These are phyloP conservation scores for Ceratothoa steindachneri DNA, from an alignment of 2,888 invertebrate genomes.

Conservation along the genomic window DNA sequence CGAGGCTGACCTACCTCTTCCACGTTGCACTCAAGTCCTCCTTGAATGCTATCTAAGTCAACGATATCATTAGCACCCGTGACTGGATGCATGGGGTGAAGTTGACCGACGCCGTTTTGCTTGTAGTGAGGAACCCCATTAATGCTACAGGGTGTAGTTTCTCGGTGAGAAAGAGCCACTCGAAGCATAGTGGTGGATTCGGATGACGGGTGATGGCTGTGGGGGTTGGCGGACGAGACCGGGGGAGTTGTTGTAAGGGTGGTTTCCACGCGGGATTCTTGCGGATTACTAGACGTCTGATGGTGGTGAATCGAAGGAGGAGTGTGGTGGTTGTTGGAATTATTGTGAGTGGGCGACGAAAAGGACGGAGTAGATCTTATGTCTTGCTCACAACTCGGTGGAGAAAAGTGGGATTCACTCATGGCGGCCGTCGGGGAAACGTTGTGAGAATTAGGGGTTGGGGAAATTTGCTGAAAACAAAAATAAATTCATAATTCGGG, in stretches of 20 bases:
- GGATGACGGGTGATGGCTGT: not conserved
- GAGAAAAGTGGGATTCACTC: not conserved
- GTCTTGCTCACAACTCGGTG: slow-evolving; percentile 1
- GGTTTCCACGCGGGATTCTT: not conserved
- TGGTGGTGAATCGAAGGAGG: not conserved
- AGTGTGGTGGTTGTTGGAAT: not conserved
- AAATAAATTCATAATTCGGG: too few relatives aligned
- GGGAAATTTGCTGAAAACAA: not conserved
- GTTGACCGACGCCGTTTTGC: not conserved
- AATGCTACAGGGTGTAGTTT: not conserved
- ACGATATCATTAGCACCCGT: not conserved
- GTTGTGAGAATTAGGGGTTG: not conserved
- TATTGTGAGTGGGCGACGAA: not conserved
- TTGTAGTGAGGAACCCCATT: slow-evolving; percentile 2
- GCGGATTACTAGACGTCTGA: not conserved
- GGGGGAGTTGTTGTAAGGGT: not conserved
- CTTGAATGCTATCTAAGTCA: not conserved
- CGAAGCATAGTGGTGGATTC: slow-evolving; percentile 2
- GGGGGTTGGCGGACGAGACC: not conserved
- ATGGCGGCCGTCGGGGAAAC: not conserved
- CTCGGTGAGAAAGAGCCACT: not conserved
- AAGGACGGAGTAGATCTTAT: not conserved
- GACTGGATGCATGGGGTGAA: not conserved
- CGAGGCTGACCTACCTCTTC: not conserved
- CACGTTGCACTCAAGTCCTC: slow-evolving; percentile 1